phyloP scores from a whole-genome alignment of 2,113 vertebrate genomes.

The Cisticola juncidis region DNA sequence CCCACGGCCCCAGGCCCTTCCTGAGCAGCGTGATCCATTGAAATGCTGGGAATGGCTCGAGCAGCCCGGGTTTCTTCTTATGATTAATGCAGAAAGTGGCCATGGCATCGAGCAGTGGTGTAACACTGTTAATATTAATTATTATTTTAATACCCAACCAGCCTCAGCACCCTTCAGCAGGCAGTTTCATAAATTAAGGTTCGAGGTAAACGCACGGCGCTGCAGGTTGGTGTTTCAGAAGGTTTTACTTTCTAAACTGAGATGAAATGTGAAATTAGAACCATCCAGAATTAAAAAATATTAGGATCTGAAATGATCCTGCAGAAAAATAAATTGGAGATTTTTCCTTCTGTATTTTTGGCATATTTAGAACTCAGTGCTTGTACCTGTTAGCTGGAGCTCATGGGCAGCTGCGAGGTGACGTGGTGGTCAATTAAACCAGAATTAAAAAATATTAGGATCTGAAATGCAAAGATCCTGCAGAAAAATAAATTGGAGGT shows the following conservation, averaged over 20 bases:
- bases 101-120: rapidly evolving
- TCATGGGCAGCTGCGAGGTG: background rate
- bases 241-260: background rate
- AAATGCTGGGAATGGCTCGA: background rate
- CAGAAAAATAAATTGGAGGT: background rate
- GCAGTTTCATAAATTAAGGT: background rate
- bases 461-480: background rate
- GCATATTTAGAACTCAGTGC: background rate
- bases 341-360: background rate
- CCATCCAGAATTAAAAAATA: background rate
- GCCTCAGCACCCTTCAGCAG: background rate
- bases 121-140: background rate
- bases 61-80: background rate
- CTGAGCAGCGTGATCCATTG: rapidly evolving
- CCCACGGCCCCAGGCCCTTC: rapidly evolving
- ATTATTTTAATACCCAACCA: background rate
- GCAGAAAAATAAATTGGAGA: background rate
- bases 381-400: background rate
- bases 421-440: background rate
- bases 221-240: background rate
- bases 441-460: background rate
- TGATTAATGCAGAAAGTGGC: background rate
- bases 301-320: background rate
- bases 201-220: rapidly evolving
- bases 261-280: background rate